phyloP scores from a whole-genome alignment of 2,797 vertebrate species.

The Poecilia velifera region DNA sequence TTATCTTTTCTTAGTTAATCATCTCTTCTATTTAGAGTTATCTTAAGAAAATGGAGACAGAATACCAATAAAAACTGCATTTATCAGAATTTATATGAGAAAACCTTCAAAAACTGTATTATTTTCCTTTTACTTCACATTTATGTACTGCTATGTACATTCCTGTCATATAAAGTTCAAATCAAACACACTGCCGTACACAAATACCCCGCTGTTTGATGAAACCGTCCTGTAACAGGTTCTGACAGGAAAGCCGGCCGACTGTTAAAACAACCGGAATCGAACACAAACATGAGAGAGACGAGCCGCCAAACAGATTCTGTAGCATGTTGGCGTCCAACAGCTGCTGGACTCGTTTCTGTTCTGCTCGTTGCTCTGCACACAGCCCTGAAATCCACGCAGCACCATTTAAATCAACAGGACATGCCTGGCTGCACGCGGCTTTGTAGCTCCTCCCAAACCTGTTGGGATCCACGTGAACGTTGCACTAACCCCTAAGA shows the following conservation, averaged over 20 bases:
- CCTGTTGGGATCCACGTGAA: background rate
- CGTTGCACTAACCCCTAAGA: background rate
- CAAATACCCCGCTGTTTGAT: background rate
- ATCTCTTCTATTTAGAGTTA: background rate
- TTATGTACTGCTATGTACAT: background rate
- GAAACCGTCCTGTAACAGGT: slow-evolving; percentile 3
- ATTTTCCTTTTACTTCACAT: background rate
- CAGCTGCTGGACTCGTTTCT: slow-evolving; percentile 24
- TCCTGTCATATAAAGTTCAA: background rate
- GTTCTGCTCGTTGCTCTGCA: slow-evolving; percentile 16
- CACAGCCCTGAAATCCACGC: slow-evolving; percentile 3
- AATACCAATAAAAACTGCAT: background rate
- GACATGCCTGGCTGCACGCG: fast-evolving
- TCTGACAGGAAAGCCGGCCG: slow-evolving; percentile 13
- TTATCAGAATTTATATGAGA: background rate
- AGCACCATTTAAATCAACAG: background rate
- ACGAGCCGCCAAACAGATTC: slow-evolving; percentile 19
- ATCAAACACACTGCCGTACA: background rate
- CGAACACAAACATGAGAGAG: slow-evolving; percentile 17
- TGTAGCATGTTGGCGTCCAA: slow-evolving; percentile 6
- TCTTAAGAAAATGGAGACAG: too few relatives aligned
- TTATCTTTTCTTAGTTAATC: too few relatives aligned
- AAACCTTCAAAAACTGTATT: background rate
- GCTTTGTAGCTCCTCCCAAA: background rate
- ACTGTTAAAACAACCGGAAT: slow-evolving; percentile 19